Evolutionary conservation across 2,797 vertebrate genomes (phyloP), one percentile per base, ranked within the genome.

Genomic region (Oceanodroma leucorhoa): DNA sequence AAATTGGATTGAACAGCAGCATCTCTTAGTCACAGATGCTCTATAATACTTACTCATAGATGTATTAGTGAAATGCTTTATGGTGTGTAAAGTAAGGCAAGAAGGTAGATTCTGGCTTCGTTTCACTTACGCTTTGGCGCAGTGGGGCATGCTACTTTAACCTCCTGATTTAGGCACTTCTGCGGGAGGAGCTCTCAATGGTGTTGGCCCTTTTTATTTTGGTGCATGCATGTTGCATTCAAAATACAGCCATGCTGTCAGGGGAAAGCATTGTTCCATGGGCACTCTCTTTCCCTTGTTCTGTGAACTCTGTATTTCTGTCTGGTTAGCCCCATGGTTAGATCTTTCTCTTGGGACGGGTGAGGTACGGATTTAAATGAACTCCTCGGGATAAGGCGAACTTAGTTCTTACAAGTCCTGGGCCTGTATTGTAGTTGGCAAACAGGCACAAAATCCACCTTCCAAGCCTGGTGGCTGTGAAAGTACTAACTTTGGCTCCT

Each of bases 211-310:
- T 71, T 60, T 70, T 60, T 36, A 16, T 60, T 83, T 75, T 60
- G 0, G 1, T 41, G 24, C 5, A 0, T 62, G 30, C 21, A 5
- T 0, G 0, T 14, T 58, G 32, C 67, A 48, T 27, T 14, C 10
- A 16, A 80, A 79, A 69, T 38, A 24, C 27, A 57, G 14, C 23
- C 2, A 4, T 45, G 6, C 38, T 50, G 14, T 24, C 15, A 41
- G 30, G 10, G 11, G 6, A n/a, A 51, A 53, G 27, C 0, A 0
- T 3, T 64, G 16, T 43, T 72, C 19, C 5, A 0, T 58, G 30
- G 14, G 1, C 6, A 0, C 10, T 38, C 23, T 54, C 27, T 70
- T 86, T 22, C 51, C 4, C 1, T 45, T 50, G 29, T 40, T 26
- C 45, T 14, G 10, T 54, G 41, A 76, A 61, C 38, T 46, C 34